phyloP scores from a whole-genome alignment of 2,797 vertebrate genomes.

The Eulemur mongoz region DNA sequence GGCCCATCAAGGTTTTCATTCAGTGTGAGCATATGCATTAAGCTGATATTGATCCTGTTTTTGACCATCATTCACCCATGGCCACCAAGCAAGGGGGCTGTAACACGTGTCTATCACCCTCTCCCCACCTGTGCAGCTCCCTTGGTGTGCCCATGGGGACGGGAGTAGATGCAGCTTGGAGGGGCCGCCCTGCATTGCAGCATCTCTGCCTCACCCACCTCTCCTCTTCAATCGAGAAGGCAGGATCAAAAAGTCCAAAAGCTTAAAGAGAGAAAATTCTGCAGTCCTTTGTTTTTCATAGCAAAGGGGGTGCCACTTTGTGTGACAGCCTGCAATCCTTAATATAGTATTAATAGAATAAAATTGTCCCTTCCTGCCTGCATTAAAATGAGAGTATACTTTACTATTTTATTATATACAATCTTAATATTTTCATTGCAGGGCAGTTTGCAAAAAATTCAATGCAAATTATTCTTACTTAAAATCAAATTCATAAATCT shows the following conservation, averaged over 20 bases:
- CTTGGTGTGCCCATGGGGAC: background rate
- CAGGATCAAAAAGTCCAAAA: background rate
- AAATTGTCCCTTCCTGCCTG: background rate
- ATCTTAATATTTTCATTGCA: background rate
- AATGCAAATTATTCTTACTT: background rate
- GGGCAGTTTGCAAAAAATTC: background rate
- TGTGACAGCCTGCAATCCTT: background rate
- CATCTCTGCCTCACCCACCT: background rate
- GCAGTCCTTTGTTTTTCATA: background rate
- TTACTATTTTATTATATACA: background rate
- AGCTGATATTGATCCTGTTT: background rate
- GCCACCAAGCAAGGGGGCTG: background rate
- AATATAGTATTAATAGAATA: background rate
- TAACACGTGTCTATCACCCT: background rate
- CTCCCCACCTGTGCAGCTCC: background rate
- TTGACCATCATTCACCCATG: background rate
- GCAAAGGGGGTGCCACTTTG: background rate
- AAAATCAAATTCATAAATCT: background rate
- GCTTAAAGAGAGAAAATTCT: background rate
- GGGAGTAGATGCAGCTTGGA: background rate
- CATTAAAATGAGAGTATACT: background rate
- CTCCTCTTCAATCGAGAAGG: background rate
- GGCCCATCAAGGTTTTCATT: constrained; percentile 10
- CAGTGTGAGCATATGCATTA: background rate
- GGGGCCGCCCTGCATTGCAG: background rate